Percentiles rank a stretch among this genome's conserved stretches.
phyloP scores from a whole-genome alignment of 2,797 vertebrate genomes.

The Nyctalus aviator region DNA sequence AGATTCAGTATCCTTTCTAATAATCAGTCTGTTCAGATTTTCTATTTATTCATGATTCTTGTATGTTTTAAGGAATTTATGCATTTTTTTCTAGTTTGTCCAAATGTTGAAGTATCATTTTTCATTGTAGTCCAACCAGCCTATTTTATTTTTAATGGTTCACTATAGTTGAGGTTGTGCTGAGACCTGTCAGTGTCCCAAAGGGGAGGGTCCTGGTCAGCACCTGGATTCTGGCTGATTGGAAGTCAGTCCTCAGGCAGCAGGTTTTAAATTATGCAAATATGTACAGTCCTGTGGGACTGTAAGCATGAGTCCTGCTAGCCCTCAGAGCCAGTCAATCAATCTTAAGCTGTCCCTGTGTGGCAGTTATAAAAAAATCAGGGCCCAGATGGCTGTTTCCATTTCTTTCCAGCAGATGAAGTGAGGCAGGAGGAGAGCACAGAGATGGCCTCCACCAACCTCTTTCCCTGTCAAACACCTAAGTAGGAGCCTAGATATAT shows the following conservation, averaged over 20 bases:
- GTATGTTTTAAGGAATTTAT: not conserved
- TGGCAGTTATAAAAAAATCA: not conserved
- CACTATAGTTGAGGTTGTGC: not conserved
- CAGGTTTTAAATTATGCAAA: conserved; percentile 1
- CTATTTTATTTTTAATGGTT: not conserved
- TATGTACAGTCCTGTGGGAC: not conserved
- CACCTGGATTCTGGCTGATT: not conserved
- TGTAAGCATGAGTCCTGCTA: not conserved
- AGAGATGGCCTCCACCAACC: not conserved
- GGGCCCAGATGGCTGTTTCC: not conserved
- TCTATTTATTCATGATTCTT: not conserved
- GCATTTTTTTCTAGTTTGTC: not conserved
- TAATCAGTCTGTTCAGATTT: not conserved
- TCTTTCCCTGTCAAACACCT: not conserved
- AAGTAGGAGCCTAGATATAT: not conserved
- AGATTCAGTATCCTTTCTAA: not conserved
- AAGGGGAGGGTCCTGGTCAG: not conserved
- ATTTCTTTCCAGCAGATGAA: not conserved
- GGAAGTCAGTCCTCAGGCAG: not conserved
- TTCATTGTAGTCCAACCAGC: not conserved
- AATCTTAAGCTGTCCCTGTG: not conserved
- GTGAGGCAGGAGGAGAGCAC: not conserved
- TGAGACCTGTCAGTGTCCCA: not conserved
- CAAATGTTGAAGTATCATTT: not conserved
- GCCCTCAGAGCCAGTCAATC: not conserved